These are phyloP conservation scores for Amitus sp. DNA, from an alignment of 2,888 invertebrate species.

Conservation along the genomic window DNA sequence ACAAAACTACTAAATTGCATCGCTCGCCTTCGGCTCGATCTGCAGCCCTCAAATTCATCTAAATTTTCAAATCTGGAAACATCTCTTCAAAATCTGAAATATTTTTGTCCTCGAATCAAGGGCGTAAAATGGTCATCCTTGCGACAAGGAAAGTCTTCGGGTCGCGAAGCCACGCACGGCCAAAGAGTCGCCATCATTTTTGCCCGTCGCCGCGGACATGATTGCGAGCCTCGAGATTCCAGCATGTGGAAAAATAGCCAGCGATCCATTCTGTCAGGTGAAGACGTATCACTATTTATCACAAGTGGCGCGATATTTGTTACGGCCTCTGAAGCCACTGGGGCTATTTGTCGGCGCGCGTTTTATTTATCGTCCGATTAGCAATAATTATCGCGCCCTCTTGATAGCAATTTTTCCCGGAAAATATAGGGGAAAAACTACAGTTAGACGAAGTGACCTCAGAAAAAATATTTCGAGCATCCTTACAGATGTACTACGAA, in stretches of 20 bases:
- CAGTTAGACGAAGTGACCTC: neutral
- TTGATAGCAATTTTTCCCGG: conserved; percentile 28
- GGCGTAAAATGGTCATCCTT: too few relatives aligned
- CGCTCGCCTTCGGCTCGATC: too few relatives aligned
- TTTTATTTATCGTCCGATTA: conserved; percentile 40
- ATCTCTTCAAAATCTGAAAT: too few relatives aligned
- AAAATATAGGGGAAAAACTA: neutral
- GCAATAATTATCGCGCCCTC: conserved; percentile 36
- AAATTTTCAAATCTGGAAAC: too few relatives aligned
- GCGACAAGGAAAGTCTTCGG: too few relatives aligned
- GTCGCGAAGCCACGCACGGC: conserved; percentile 30
- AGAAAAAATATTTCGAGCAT: neutral
- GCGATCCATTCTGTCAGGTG: conserved; percentile 31
- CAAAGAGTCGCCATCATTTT: conserved; percentile 38
- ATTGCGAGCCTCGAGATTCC: conserved; percentile 37
- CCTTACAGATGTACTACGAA: too few relatives aligned
- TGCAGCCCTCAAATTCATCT: too few relatives aligned
- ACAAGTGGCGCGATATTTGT: conserved; percentile 32
- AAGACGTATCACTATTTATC: conserved; percentile 35
- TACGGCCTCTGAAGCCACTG: conserved; percentile 28
- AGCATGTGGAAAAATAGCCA: conserved; percentile 27
- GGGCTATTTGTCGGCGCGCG: conserved; percentile 31
- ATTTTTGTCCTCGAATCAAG: too few relatives aligned
- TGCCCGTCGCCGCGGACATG: conserved; percentile 24
- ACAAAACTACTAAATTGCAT: too few relatives aligned